A percentile compares a stretch with the other conserved stretches of the same genome.
These are phyloP conservation scores for Muscicapa adusta DNA, from an alignment of 2,113 vertebrate genomes.

Conservation along the genomic window DNA sequence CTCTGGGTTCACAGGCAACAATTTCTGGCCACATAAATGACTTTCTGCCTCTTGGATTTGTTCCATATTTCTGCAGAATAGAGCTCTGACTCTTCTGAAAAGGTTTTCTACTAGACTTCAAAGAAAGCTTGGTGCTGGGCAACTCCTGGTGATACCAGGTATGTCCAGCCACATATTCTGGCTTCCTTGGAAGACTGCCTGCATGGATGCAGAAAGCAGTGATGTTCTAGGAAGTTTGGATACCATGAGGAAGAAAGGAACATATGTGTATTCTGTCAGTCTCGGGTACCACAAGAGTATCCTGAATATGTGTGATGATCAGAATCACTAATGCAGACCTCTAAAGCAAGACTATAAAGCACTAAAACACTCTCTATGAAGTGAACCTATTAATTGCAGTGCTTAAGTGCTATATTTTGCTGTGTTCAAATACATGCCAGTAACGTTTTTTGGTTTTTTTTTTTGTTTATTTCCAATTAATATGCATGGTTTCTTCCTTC, in stretches of 20 bases:
- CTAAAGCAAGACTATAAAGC: neutral
- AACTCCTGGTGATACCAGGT: neutral
- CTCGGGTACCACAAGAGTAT: neutral
- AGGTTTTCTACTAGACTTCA: neutral
- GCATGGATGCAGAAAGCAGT: fast-evolving
- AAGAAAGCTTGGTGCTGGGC: neutral
- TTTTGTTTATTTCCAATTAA: neutral
- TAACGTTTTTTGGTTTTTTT: neutral
- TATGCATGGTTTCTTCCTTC: constrained; percentile 8
- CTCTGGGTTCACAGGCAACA: neutral
- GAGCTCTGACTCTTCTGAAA: neutral
- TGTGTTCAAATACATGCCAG: neutral
- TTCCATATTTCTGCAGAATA: neutral
- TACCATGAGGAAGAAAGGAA: neutral
- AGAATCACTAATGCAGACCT: neutral
- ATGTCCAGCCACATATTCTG: neutral
- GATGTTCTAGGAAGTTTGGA: neutral
- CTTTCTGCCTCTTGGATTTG: neutral
- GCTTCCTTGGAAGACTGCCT: neutral
- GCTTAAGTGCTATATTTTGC: neutral
- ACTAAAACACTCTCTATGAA: neutral
- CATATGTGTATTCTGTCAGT: neutral
- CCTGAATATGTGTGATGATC: neutral
- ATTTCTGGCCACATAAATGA: neutral
- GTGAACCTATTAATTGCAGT: neutral